Base-by-base conservation (phyloP, 2,113 vertebrate species). In the Parotia lawesii region DNA sequence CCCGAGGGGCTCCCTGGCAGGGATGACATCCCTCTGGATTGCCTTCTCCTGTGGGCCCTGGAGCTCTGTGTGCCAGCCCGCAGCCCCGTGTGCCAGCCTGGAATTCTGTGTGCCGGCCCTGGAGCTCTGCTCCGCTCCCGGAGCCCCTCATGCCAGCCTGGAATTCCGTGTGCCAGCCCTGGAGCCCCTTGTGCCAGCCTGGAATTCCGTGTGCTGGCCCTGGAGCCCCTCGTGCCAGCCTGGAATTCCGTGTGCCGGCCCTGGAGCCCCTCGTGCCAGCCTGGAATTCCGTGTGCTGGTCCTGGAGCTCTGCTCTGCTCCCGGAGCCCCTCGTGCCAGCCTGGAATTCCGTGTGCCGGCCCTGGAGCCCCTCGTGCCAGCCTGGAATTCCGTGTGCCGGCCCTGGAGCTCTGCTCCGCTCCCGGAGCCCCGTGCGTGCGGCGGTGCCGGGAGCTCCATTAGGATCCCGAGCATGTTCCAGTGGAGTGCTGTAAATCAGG, bases 401-500 rank as follows among this genome's bases (percentile, higher is more conserved):
- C 72, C 72, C 54, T 15, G 27, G 48, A 70, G 67, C 19, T 35
- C 53, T 2, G 53, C 35, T 5, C 16, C 1, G 42, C 20, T 56
- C 29, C n/a, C 15, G 35, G 45, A 28, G 58, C 58, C 24, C 70
- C 4, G 40, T 6, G 35, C n/a, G 1, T 44, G 64, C 66, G 5
- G 50, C 20, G 0, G 10, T 10, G 80, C 88, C 45, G 3, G 54
- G 42, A 77, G 84, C 95, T 44, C 71, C 76, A 48, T 76, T 75
- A 82, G 89, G 87, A 77, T 84, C 37, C 85, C 20, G 80, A 92
- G 73, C 73, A 61, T 82, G 81, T 74, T 31, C 66, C 10, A 56
- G 73, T 84, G 18, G 69, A 89, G 87, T 67, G 93, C 79, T 83
- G 80, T 89, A 93, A 87, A 73, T 95, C 91, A 93, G 90, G 81